These are phyloP conservation scores for Drosophila lacertosa DNA, from an alignment of 1,140 invertebrate genomes.

Conservation along the genomic window DNA sequence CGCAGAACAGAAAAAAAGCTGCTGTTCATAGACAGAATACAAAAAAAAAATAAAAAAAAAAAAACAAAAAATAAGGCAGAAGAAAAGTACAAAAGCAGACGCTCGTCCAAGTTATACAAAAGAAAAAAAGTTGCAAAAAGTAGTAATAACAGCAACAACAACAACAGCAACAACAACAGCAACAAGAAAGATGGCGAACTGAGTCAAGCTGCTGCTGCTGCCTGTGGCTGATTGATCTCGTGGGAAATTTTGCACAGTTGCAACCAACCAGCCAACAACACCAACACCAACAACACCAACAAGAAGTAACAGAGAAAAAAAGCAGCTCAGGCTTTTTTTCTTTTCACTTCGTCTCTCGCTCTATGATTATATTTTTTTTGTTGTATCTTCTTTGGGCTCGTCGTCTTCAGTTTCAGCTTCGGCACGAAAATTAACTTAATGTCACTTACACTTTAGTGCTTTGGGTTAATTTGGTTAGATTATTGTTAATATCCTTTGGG, in stretches of 20 bases:
- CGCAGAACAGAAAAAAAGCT: conserved; percentile 23
- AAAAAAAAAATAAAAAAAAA: conserved; percentile 39
- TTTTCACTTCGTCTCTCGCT: conserved; percentile 5
- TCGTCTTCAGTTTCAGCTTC: conserved; percentile 27
- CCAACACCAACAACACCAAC: conserved; percentile 42
- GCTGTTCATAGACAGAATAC: conserved; percentile 57
- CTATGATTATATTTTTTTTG: conserved; percentile 40
- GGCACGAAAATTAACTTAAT: conserved; percentile 83
- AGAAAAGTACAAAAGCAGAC: conserved; percentile 49
- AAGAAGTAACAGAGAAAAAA: conserved; percentile 59
- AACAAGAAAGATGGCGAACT: conserved; percentile 29
- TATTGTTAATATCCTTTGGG: conserved; percentile 82
- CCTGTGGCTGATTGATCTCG: conserved; percentile 81
- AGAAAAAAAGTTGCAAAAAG: conserved; percentile 70
- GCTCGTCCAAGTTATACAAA: conserved; percentile 71
- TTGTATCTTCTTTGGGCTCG: conserved; percentile 46
- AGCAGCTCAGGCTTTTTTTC: conserved; percentile 49
- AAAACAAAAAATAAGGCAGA: neutral
- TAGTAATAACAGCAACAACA: conserved; percentile 62
- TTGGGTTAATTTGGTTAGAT: conserved; percentile 83
- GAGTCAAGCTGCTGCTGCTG: conserved; percentile 51
- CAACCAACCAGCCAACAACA: conserved; percentile 51
- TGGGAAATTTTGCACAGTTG: conserved; percentile 82
- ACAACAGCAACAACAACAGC: conserved; percentile 21
- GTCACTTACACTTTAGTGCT: conserved; percentile 83